Evolutionary conservation across 2,113 vertebrate genomes (phyloP), one percentile per base, ranked within the genome.

Genomic region (Aldabrachelys gigantea): DNA sequence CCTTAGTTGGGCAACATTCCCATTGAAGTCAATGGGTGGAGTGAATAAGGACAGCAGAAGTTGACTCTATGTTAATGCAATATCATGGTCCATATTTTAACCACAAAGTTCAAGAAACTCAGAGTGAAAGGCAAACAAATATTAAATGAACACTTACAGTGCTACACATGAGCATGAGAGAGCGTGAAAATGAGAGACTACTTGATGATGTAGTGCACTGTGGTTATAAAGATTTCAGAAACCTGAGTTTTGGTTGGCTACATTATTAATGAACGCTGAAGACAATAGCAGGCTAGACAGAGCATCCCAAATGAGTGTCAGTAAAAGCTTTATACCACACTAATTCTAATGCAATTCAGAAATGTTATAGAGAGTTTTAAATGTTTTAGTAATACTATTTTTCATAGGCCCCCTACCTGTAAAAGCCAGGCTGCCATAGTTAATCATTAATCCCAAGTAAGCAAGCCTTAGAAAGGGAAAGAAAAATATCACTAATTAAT

Each of bases 241-340:
- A 8, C 19, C 31, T 3, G 8, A 72, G 65, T 21, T 72, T 38
- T 72, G 35, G 35, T 72, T 38, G 65, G n/a, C 35, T 38, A 72
- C 65, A 38, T 38, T 83, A 54, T 17, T 53, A 79, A 87, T 53
- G 89, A 86, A 82, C 3, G 89, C 11, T n/a, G 49, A 93, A 62
- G 44, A 89, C 2, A n/a, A 35, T 81, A 53, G 35, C 31, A 44
- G 54, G 25, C 38, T 29, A 17, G 25, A 19, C 54, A 27, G 52
- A 78, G 41, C 38, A 75, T 75, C 25, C 44, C 41, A 78, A 47
- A 47, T 25, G 13, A 27, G 41, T 44, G 25, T 41, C 53, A 72
- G 21, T 90, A 92, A 47, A 91, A 11, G 75, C 41, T 78, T 29
- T 8, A 10, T 84, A 6, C n/a, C n/a, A 72, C 65, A 17, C 19